Evolutionary conservation across 2,797 vertebrate species (phyloP).

Genomic region (Apogon hyalosoma): DNA sequence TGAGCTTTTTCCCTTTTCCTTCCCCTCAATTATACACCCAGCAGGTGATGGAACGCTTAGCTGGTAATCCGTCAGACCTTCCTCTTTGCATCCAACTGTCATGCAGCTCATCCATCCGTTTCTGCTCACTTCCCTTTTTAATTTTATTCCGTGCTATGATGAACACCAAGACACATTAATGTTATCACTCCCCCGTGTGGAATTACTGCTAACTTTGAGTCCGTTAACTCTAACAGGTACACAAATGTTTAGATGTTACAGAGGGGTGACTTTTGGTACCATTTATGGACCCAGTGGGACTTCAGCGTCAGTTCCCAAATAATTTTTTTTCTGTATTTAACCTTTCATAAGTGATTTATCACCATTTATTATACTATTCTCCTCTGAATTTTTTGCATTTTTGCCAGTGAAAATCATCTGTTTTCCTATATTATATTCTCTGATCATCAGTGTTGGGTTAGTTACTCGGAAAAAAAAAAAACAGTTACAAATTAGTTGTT

Average conservation of each 20-base stretch:
- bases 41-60: constrained; percentile 57
- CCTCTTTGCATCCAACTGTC: constrained; percentile 17
- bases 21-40: constrained; percentile 59
- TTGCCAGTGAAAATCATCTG: too few species aligned
- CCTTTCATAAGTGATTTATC: too few species aligned
- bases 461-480: too few species aligned
- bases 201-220: background rate
- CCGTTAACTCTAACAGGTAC: background rate
- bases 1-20: constrained; percentile 32
- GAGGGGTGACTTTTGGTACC: background rate
- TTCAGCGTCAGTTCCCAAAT: too few species aligned
- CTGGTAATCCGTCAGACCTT: constrained; percentile 53
- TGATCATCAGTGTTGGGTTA: too few species aligned
- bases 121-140: constrained; percentile 18
- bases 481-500: too few species aligned
- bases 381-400: too few species aligned
- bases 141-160: constrained; percentile 20
- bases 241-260: background rate
- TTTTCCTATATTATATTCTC: too few species aligned
- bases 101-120: constrained; percentile 24
- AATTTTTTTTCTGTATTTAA: too few species aligned
- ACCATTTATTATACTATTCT: too few species aligned
- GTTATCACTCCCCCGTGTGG: background rate
- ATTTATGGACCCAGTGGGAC: too few species aligned
- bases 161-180: constrained; percentile 9